These are phyloP conservation scores for Syngnathus typhle DNA, from an alignment of 2,113 vertebrate genomes.

Conservation along the genomic window DNA sequence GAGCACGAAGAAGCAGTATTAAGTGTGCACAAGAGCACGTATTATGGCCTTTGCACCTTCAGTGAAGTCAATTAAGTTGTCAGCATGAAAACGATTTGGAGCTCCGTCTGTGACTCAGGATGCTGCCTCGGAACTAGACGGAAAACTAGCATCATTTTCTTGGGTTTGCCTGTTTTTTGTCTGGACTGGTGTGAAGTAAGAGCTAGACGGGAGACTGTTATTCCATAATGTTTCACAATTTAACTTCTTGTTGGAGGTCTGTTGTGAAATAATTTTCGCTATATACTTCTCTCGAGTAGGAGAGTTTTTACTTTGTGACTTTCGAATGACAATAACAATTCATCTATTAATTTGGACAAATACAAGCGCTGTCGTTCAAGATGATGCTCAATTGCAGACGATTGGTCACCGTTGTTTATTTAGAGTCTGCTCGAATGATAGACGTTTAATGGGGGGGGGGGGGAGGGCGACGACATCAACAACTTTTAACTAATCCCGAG, in stretches of 20 bases:
- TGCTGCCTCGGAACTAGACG: constrained; percentile 44
- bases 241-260: constrained; percentile 6
- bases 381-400: constrained; percentile 9
- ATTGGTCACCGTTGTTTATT: constrained; percentile 16
- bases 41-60: constrained; percentile 24
- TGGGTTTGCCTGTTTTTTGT: constrained; percentile 30
- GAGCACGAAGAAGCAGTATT: constrained; percentile 29
- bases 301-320: not conserved
- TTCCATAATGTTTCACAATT: constrained; percentile 30
- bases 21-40: constrained; percentile 27
- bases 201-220: constrained; percentile 11
- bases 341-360: not conserved
- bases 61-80: constrained; percentile 44
- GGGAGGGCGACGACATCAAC: constrained; percentile 8
- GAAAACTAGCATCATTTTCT: constrained; percentile 48
- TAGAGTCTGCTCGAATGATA: constrained; percentile 13
- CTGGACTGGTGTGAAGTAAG: constrained; percentile 24
- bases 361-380: not conserved
- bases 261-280: not conserved
- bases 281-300: not conserved
- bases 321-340: not conserved
- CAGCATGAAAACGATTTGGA: constrained; percentile 38
- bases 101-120: constrained; percentile 53
- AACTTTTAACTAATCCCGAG: constrained; percentile 5
- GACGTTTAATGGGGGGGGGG: not conserved